A percentile compares a stretch with the other conserved stretches of the same genome.
These are phyloP conservation scores for Ianthella basta DNA, from an alignment of 37 sponge, comb jelly and placozoan species.

Conservation along the genomic window DNA sequence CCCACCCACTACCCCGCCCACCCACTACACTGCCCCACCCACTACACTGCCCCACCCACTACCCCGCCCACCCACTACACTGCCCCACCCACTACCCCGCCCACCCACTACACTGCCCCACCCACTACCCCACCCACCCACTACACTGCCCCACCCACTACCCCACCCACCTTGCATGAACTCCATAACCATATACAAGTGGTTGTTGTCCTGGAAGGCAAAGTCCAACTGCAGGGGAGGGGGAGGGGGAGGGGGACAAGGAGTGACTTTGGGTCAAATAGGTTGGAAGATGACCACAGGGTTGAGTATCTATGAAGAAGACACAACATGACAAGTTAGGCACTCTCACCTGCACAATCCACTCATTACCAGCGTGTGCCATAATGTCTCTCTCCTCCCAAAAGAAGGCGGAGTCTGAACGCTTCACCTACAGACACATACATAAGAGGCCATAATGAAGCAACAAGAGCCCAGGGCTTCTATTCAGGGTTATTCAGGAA, in stretches of 20 bases:
- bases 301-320: too few relatives aligned
- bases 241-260: neutral
- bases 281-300: too few relatives aligned
- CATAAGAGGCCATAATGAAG: neutral
- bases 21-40: neutral
- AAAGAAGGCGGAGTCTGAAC: constrained; percentile 97
- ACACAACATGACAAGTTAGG: too few relatives aligned
- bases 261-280: neutral
- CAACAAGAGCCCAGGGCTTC: too few relatives aligned
- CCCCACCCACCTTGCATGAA: constrained; percentile 86
- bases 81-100: neutral
- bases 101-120: constrained; percentile 22
- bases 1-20: too few relatives aligned
- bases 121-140: neutral
- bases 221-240: constrained; percentile 67
- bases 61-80: neutral
- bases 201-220: constrained; percentile 91
- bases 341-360: constrained; percentile 83
- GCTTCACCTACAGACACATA: constrained; percentile 65
- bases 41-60: neutral
- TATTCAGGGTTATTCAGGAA: too few relatives aligned
- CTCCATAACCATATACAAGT: constrained; percentile 99
- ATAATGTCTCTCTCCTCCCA: constrained; percentile 99
- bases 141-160: neutral
- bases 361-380: constrained; percentile 87